Percentiles rank a stretch among this genome's conserved stretches.
Evolutionary conservation across 2,888 invertebrate species (phyloP).

Genomic region (Hymenopus coronatus): DNA sequence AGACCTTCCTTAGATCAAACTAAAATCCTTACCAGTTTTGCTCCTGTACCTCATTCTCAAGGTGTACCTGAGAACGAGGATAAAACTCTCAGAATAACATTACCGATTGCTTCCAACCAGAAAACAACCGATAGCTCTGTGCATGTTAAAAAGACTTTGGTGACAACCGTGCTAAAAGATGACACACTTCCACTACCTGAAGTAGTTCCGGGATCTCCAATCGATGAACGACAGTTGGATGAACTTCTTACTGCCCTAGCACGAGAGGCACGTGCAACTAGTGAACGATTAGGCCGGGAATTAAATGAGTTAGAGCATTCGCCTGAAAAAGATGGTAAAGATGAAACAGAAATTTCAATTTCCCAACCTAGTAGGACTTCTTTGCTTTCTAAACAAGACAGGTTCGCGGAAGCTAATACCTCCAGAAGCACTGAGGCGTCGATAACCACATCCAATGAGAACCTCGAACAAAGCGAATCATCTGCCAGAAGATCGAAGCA

Average conservation of each 20-base stretch:
- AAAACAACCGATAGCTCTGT: neutral
- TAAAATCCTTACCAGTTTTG: neutral
- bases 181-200: constrained; percentile 19
- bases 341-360: neutral
- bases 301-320: constrained; percentile 43
- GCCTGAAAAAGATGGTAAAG: neutral
- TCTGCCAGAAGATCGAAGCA: neutral
- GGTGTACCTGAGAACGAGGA: neutral
- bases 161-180: neutral
- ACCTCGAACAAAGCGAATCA: neutral
- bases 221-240: constrained; percentile 59
- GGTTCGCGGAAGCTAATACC: neutral
- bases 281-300: constrained; percentile 57
- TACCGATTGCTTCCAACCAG: neutral
- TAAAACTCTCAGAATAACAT: neutral
- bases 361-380: neutral
- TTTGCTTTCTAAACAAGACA: neutral
- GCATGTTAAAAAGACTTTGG: neutral
- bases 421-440: neutral
- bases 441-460: neutral
- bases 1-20: constrained; percentile 8
- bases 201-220: constrained; percentile 23
- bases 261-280: constrained; percentile 72
- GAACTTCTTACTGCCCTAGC: constrained; percentile 71
- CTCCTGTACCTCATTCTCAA: neutral